Percentiles rank a stretch among this genome's conserved stretches.
Evolutionary conservation across 2,888 invertebrate genomes (phyloP).

Genomic region (Drosophila tanythrix): DNA sequence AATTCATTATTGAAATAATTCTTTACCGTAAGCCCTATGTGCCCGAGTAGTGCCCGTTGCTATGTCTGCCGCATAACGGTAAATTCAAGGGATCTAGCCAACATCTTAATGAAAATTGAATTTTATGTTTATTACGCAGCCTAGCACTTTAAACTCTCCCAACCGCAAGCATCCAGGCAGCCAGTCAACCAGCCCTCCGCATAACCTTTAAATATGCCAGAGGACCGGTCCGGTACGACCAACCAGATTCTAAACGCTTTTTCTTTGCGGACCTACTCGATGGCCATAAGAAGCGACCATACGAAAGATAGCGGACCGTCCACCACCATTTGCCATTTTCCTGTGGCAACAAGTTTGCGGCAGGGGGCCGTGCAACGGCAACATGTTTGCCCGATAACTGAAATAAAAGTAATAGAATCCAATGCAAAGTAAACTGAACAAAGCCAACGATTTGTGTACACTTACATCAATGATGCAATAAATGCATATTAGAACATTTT

Average conservation of each 20-base stretch:
- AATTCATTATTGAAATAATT: slow-evolving; percentile 81
- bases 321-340: slow-evolving; percentile 46
- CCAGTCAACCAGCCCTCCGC: slow-evolving; percentile 47
- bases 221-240: slow-evolving; percentile 28
- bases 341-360: slow-evolving; percentile 60
- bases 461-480: slow-evolving; percentile 13
- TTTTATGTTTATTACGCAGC: slow-evolving; percentile 78
- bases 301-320: slow-evolving; percentile 56
- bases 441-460: slow-evolving; percentile 32
- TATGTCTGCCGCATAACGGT: slow-evolving; percentile 60
- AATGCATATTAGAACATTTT: background rate
- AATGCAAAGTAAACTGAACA: background rate
- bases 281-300: slow-evolving; percentile 41
- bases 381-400: slow-evolving; percentile 75
- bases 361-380: slow-evolving; percentile 64
- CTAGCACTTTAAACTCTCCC: slow-evolving; percentile 51
- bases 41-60: background rate
- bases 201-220: slow-evolving; percentile 70
- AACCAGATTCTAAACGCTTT: slow-evolving; percentile 57
- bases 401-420: slow-evolving; percentile 74
- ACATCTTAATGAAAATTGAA: slow-evolving; percentile 80
- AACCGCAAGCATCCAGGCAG: background rate
- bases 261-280: slow-evolving; percentile 39
- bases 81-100: slow-evolving; percentile 70
- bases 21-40: slow-evolving; percentile 60